Conservation (phyloP, 37 sponge, comb jelly and placozoan species). For the Aphrocallistes beatrix region DNA sequence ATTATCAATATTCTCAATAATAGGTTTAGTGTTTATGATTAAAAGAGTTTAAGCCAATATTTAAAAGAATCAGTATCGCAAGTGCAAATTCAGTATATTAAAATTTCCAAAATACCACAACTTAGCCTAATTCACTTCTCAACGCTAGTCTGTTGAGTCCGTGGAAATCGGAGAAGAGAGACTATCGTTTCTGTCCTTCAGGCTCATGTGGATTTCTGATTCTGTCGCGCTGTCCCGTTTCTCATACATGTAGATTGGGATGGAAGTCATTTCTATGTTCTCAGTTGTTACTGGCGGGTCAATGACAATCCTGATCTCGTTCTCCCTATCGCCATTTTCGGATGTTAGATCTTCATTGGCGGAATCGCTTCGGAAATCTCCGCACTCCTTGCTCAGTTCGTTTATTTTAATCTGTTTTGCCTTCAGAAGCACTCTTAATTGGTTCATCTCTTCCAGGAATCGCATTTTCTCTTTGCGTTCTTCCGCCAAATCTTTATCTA, state of each 20-base stretch:
- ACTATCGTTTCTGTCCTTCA: background rate
- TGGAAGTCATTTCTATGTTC: background rate
- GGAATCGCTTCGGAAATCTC: background rate
- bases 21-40: too few relatives aligned
- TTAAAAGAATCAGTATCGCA: too few relatives aligned
- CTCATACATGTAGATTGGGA: background rate
- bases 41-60: too few relatives aligned
- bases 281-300: background rate
- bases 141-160: background rate
- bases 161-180: background rate
- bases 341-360: background rate
- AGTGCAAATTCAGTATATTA: too few relatives aligned
- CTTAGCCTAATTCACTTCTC: too few relatives aligned
- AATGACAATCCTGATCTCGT: background rate
- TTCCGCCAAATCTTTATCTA: background rate
- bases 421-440: background rate
- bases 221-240: conserved; percentile 6
- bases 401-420: background rate
- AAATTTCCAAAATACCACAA: too few relatives aligned
- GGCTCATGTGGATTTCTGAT: background rate
- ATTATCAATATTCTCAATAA: too few relatives aligned
- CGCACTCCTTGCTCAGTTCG: background rate
- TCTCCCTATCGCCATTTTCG: background rate
- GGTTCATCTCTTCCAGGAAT: background rate
- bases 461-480: background rate